Evolutionary conservation across 2,888 invertebrate species (phyloP).

Genomic region (Caenorhabditis sp.): DNA sequence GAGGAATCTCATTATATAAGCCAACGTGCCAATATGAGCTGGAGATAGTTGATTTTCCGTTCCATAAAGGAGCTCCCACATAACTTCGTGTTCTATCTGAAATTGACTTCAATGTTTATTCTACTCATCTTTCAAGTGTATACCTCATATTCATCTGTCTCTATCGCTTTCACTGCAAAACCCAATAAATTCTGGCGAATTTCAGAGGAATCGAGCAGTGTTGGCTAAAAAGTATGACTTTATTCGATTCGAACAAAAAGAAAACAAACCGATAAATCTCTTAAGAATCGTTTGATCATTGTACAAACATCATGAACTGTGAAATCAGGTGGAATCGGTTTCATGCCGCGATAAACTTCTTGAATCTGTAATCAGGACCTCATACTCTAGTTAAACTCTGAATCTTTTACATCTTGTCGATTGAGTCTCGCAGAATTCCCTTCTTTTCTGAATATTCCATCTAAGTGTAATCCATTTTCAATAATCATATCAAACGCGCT

Average conservation of each 20-base stretch:
- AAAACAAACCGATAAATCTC: conserved; percentile 20
- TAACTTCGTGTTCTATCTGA: conserved; percentile 22
- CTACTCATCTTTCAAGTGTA: neutral
- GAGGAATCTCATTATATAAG: conserved; percentile 45
- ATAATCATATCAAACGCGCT: conserved; percentile 52
- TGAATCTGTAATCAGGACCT: conserved; percentile 20
- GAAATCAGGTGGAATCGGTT: conserved; percentile 46
- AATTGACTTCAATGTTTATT: neutral
- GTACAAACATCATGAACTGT: conserved; percentile 55
- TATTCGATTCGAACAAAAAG: neutral
- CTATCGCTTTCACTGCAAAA: conserved; percentile 15
- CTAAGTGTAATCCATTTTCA: conserved; percentile 35
- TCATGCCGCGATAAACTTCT: conserved; percentile 43
- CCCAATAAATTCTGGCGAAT: conserved; percentile 22
- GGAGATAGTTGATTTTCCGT: conserved; percentile 8
- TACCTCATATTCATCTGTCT: conserved; percentile 3
- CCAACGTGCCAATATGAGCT: conserved; percentile 45
- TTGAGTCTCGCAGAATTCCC: conserved; percentile 47
- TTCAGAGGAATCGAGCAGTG: conserved; percentile 23
- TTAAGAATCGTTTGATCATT: conserved; percentile 58
- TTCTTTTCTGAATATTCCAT: conserved; percentile 59
- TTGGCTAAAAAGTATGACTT: conserved; percentile 8
- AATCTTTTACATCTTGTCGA: conserved; percentile 30
- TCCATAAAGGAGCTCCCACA: conserved; percentile 16
- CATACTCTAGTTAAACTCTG: too few relatives aligned